Conservation (phyloP, 64 coral and sea anemone genomes). For the Orbicella faveolata region DNA sequence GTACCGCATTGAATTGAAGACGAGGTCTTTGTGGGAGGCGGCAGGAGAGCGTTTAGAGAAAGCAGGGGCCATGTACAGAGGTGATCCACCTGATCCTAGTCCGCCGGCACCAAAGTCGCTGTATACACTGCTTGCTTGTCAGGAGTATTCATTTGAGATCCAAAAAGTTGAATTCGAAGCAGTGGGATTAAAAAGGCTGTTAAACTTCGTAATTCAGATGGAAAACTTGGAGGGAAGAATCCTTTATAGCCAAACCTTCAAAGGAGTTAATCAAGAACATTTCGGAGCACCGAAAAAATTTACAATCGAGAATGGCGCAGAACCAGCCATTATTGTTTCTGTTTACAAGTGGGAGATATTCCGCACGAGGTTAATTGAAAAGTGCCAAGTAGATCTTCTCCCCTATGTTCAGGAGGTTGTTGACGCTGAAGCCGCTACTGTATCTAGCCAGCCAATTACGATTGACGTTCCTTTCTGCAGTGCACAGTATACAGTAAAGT, state of each 20-base stretch:
- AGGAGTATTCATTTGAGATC: neutral
- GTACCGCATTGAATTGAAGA: slow-evolving; percentile 38
- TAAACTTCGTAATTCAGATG: neutral
- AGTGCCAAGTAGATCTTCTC: neutral
- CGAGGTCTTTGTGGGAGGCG: slow-evolving; percentile 40
- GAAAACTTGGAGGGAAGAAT: neutral
- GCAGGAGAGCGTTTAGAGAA: slow-evolving; percentile 37
- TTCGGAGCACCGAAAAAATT: neutral
- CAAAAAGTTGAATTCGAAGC: neutral
- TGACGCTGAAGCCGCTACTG: neutral
- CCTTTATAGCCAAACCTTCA: neutral
- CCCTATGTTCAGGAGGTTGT: neutral
- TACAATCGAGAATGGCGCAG: neutral
- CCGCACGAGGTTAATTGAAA: neutral
- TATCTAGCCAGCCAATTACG: neutral
- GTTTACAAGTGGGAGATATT: neutral
- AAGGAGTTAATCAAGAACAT: neutral
- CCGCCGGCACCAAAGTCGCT: neutral
- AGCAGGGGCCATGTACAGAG: slow-evolving; percentile 67
- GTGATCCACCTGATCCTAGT: slow-evolving; percentile 7
- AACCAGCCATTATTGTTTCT: neutral
- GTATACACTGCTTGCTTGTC: neutral
- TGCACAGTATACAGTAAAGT: neutral
- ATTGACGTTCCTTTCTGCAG: neutral
- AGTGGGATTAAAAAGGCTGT: too few species aligned